Conservation (phyloP, 2,888 invertebrate species). For the Nesidiocoris tenuis region DNA sequence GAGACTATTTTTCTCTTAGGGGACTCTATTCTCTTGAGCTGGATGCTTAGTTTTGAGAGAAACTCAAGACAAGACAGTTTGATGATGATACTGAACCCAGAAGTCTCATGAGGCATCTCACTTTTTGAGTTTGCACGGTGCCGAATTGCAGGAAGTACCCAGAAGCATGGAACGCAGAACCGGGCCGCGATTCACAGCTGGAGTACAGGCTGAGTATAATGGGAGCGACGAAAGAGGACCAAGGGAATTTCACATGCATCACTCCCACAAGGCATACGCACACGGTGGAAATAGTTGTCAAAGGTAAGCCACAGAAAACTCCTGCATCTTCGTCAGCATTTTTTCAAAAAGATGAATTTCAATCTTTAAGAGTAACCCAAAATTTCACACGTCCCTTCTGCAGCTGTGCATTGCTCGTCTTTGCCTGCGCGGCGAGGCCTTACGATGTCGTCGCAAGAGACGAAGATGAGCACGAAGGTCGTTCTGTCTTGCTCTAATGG, state of each 20-base stretch:
- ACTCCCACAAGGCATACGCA: constrained; percentile 82
- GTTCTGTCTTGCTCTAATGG: constrained; percentile 76
- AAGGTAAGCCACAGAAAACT: constrained; percentile 59
- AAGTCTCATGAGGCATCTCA: too few species aligned
- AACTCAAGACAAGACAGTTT: too few species aligned
- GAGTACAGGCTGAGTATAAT: constrained; percentile 80
- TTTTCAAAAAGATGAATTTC: too few species aligned
- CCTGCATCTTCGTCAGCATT: neutral
- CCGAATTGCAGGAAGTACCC: constrained; percentile 69
- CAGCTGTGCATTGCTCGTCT: constrained; percentile 75
- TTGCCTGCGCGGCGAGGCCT: constrained; percentile 72
- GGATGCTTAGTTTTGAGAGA: too few species aligned
- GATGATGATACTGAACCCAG: too few species aligned
- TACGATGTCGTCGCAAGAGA: constrained; percentile 69
- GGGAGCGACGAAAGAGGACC: constrained; percentile 78
- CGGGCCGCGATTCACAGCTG: constrained; percentile 72
- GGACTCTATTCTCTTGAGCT: too few species aligned
- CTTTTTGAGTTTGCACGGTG: too few species aligned
- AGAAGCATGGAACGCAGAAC: constrained; percentile 81
- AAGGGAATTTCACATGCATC: constrained; percentile 79
- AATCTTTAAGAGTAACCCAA: too few species aligned
- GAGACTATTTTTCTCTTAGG: too few species aligned
- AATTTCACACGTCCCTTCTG: constrained; percentile 14
- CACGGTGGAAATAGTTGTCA: constrained; percentile 75
- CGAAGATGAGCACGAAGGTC: constrained; percentile 72